Percentiles rank a stretch among this genome's conserved stretches.
Conservation (phyloP, 2,113 vertebrate species). For the Saccopteryx bilineata region DNA sequence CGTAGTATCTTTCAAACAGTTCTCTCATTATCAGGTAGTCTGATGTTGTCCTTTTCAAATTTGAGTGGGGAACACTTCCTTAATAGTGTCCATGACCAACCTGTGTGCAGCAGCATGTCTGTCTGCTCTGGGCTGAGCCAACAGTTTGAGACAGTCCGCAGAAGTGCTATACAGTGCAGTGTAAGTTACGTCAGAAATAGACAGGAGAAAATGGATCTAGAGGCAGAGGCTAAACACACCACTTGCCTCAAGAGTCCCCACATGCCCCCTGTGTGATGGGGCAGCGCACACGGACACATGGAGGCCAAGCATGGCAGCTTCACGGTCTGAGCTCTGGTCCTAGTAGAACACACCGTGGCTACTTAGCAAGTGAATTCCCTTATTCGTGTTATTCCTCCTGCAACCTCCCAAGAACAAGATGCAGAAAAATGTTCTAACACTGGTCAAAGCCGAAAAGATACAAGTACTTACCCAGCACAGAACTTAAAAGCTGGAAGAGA, state of each 20-base stretch:
- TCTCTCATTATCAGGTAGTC: not conserved
- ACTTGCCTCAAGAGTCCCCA: not conserved
- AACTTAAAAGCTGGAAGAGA: not conserved
- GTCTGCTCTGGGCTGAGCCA: not conserved
- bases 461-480: not conserved
- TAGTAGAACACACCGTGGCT: accelerated
- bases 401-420: not conserved
- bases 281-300: not conserved
- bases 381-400: not conserved
- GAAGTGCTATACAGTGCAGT: not conserved
- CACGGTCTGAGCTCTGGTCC: not conserved
- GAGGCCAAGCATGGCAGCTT: not conserved
- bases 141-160: not conserved
- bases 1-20: too few species aligned
- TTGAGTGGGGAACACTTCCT: not conserved
- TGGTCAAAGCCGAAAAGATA: not conserved
- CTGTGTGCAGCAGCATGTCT: not conserved
- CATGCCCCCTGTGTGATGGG: not conserved
- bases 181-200: not conserved
- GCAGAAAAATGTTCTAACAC: not conserved
- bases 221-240: not conserved
- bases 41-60: not conserved
- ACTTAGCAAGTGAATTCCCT: not conserved
- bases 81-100: not conserved
- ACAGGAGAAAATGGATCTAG: not conserved